These are phyloP conservation scores for Mesitornis unicolor DNA, from an alignment of 2,113 vertebrate genomes.

Conservation along the genomic window DNA sequence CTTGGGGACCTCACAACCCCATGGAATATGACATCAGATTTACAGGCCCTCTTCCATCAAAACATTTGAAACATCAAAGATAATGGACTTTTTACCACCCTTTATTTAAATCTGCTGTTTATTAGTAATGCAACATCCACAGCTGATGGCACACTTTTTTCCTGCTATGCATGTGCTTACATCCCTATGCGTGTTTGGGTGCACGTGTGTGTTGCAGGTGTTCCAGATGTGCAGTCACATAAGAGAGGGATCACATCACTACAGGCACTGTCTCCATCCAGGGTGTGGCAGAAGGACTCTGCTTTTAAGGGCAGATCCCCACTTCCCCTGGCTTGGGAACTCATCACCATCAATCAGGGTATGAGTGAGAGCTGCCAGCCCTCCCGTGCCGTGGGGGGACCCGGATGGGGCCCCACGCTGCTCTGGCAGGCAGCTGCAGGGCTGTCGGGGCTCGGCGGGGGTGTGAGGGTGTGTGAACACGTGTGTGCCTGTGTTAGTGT, in stretches of 20 bases:
- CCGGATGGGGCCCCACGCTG: background rate
- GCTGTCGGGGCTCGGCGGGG: background rate
- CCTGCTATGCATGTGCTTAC: fast-evolving
- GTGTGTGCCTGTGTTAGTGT: background rate
- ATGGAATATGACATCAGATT: background rate
- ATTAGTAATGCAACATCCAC: background rate
- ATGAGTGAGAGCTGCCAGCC: background rate
- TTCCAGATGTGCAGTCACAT: background rate
- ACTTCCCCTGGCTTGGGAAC: fast-evolving
- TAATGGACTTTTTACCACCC: background rate
- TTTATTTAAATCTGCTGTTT: background rate
- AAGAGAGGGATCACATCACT: fast-evolving
- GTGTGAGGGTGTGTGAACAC: background rate
- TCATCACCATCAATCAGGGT: fast-evolving
- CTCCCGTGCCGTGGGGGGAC: background rate
- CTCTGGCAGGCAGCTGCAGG: background rate
- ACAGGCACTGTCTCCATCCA: fast-evolving
- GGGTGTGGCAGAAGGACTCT: fast-evolving
- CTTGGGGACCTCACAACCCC: background rate
- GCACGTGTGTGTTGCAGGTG: background rate
- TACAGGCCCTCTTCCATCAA: background rate
- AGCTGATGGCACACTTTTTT: background rate
- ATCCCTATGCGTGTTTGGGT: fast-evolving
- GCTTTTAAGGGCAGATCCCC: background rate
- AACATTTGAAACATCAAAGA: background rate